Conservation (phyloP, 2,113 vertebrate genomes). For the Proteles cristata region DNA sequence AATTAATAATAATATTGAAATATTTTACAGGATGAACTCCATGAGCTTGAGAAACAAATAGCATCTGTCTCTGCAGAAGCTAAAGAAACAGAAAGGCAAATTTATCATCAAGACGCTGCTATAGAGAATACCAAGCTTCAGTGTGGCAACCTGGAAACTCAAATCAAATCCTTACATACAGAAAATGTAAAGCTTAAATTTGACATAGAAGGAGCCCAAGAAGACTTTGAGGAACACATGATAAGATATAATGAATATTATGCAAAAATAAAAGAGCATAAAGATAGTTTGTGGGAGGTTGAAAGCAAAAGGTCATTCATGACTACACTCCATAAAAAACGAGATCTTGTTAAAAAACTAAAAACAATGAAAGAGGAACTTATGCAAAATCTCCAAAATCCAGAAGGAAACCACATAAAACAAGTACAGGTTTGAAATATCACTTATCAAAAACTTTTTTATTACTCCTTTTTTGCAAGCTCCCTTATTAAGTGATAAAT, state of each 20-base stretch:
- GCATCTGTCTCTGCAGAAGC: constrained; percentile 79
- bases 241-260: constrained; percentile 85
- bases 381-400: constrained; percentile 79
- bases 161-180: constrained; percentile 80
- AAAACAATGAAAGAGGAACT: constrained; percentile 83
- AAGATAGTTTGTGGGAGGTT: constrained; percentile 69
- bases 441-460: constrained; percentile 16
- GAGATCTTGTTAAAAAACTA: constrained; percentile 79
- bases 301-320: constrained; percentile 86
- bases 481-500: constrained; percentile 13
- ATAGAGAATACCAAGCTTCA: constrained; percentile 78
- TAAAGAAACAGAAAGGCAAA: constrained; percentile 83
- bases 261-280: constrained; percentile 85
- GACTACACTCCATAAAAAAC: constrained; percentile 84
- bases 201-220: constrained; percentile 81
- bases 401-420: constrained; percentile 76
- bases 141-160: constrained; percentile 81
- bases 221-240: constrained; percentile 80
- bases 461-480: neutral
- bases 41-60: constrained; percentile 85
- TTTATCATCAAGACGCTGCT: constrained; percentile 82
- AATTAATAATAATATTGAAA: constrained; percentile 71
- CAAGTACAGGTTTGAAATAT: constrained; percentile 83
- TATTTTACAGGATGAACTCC: constrained; percentile 84
- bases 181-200: constrained; percentile 84